Conservation (phyloP, 2,113 vertebrate species). For the Daboia siamensis region DNA sequence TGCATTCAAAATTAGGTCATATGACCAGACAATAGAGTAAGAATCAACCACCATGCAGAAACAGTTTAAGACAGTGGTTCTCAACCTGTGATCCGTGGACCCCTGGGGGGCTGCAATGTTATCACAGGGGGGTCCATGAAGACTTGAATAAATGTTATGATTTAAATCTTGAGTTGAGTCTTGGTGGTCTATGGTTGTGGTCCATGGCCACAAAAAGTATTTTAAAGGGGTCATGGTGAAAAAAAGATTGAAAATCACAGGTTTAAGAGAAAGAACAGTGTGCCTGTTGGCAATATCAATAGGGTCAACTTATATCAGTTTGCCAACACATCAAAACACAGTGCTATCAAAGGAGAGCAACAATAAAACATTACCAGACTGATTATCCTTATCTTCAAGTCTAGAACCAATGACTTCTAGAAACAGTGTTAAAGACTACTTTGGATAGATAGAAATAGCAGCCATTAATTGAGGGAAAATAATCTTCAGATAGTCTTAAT, state of each 20-base stretch:
- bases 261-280: background rate
- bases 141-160: background rate
- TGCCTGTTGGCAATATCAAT: background rate
- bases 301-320: background rate
- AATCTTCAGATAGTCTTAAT: background rate
- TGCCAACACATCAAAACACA: background rate
- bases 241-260: background rate
- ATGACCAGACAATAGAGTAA: background rate
- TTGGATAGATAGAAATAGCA: background rate
- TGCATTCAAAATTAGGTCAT: background rate
- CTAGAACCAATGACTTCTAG: background rate
- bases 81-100: background rate
- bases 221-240: background rate
- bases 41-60: background rate
- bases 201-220: background rate
- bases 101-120: background rate
- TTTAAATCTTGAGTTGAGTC: background rate
- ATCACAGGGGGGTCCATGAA: background rate
- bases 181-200: background rate
- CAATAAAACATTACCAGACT: background rate
- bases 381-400: background rate
- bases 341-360: background rate
- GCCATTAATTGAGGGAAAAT: background rate
- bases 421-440: background rate
- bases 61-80: background rate